Conservation (phyloP, 2,888 invertebrate species). For the Rugalucina vietnamica region DNA sequence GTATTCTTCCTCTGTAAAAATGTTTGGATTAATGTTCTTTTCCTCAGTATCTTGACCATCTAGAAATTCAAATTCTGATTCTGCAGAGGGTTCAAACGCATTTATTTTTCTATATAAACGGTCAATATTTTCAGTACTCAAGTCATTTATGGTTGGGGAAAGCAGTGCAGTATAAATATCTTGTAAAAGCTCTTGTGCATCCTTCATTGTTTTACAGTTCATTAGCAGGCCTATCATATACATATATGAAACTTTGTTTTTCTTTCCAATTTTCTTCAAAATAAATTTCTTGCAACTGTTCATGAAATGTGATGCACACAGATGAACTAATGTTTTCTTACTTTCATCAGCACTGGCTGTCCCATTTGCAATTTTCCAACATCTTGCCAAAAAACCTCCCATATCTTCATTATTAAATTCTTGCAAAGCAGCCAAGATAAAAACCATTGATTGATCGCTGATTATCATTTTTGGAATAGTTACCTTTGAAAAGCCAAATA, state of each 20-base stretch:
- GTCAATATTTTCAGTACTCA: background rate
- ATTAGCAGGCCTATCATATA: constrained; percentile 13
- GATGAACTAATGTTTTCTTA: background rate
- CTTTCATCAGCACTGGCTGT: background rate
- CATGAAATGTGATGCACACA: constrained; percentile 21
- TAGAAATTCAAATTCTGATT: too few species aligned
- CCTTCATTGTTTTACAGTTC: background rate
- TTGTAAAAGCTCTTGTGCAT: background rate
- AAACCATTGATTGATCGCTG: background rate
- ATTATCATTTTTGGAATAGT: background rate
- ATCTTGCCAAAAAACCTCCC: background rate
- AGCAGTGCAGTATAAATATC: background rate
- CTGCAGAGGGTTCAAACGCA: background rate
- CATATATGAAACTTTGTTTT: background rate
- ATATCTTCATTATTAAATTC: constrained; percentile 6
- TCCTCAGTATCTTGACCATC: too few species aligned
- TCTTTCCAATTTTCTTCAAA: background rate
- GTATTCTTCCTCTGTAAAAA: background rate
- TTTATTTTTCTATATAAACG: background rate
- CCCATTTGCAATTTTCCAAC: background rate
- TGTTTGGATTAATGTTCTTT: background rate
- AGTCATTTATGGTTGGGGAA: background rate
- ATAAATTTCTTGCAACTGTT: background rate
- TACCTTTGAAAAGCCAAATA: background rate
- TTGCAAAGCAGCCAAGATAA: constrained; percentile 11